Evolutionary conservation across 2,797 vertebrate genomes (phyloP).

Genomic region (Gorsachius magnificus): DNA sequence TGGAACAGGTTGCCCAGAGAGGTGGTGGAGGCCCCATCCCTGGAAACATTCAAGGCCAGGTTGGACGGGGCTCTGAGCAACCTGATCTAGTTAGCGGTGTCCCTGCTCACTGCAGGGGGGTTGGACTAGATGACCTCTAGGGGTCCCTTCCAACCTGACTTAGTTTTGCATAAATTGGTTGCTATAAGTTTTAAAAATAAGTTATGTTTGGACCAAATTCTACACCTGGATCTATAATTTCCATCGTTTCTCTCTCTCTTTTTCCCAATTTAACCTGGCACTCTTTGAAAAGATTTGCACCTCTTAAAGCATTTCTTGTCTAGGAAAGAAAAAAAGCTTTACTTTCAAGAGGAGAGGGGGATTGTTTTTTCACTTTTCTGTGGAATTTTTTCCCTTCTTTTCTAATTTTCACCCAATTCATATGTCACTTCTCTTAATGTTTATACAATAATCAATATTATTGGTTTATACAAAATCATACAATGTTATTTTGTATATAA

Average conservation of each 20-base stretch:
- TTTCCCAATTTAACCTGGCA: background rate
- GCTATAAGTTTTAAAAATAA: background rate
- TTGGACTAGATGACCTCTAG: too few relatives aligned
- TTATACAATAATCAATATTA: background rate
- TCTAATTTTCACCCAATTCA: background rate
- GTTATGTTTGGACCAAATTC: background rate
- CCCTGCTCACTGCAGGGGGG: too few relatives aligned
- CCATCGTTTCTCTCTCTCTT: background rate
- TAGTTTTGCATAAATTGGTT: background rate
- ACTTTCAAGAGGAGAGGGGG: rapidly evolving
- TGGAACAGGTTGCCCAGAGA: too few relatives aligned
- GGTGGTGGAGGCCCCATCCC: too few relatives aligned
- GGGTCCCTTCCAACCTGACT: too few relatives aligned
- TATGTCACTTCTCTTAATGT: background rate
- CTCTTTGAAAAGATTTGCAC: background rate
- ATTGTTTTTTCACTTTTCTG: background rate
- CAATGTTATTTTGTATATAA: background rate
- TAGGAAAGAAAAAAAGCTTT: background rate
- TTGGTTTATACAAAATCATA: background rate
- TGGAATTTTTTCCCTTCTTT: rapidly evolving
- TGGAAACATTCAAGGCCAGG: too few relatives aligned
- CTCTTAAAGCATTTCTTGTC: background rate
- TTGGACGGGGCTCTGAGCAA: too few relatives aligned
- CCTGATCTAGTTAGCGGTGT: too few relatives aligned
- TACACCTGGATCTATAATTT: background rate